Percentiles rank a stretch among this genome's conserved stretches.
These are phyloP conservation scores for Tachuris rubrigastra DNA, from an alignment of 2,113 vertebrate species.

Conservation along the genomic window DNA sequence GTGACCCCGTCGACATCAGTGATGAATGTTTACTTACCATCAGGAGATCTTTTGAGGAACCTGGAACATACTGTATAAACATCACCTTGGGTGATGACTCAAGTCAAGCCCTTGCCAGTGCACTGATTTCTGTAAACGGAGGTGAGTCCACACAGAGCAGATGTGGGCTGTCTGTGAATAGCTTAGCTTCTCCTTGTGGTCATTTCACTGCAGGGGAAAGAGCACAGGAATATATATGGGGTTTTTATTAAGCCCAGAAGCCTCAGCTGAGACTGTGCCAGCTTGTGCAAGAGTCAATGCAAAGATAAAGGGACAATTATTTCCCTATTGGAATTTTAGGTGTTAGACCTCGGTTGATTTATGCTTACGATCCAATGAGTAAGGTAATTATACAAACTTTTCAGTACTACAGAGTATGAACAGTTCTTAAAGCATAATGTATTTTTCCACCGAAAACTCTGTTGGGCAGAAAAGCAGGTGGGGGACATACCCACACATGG, in stretches of 20 bases:
- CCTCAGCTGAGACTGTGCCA: not conserved
- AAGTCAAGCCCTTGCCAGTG: constrained; percentile 82
- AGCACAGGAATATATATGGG: not conserved
- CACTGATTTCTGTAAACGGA: constrained; percentile 80
- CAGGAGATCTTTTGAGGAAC: constrained; percentile 79
- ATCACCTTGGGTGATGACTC: constrained; percentile 84
- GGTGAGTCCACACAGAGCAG: constrained; percentile 57
- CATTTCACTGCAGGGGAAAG: not conserved
- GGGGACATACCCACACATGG: not conserved
- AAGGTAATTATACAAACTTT: not conserved
- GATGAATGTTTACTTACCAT: constrained; percentile 79
- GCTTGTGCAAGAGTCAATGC: not conserved
- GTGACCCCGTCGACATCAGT: constrained; percentile 68
- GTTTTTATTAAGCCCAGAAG: not conserved
- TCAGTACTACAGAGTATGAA: not conserved
- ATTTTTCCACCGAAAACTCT: not conserved
- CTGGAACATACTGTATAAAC: constrained; percentile 91
- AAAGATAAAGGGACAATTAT: not conserved
- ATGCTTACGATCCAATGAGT: not conserved
- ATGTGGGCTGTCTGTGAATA: accelerated
- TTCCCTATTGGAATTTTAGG: not conserved
- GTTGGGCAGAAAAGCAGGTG: not conserved
- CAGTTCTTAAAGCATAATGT: not conserved
- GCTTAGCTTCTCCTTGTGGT: not conserved
- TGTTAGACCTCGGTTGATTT: not conserved